Evolutionary conservation across 2,113 vertebrate genomes (phyloP).

Genomic region (Oxyura jamaicensis): DNA sequence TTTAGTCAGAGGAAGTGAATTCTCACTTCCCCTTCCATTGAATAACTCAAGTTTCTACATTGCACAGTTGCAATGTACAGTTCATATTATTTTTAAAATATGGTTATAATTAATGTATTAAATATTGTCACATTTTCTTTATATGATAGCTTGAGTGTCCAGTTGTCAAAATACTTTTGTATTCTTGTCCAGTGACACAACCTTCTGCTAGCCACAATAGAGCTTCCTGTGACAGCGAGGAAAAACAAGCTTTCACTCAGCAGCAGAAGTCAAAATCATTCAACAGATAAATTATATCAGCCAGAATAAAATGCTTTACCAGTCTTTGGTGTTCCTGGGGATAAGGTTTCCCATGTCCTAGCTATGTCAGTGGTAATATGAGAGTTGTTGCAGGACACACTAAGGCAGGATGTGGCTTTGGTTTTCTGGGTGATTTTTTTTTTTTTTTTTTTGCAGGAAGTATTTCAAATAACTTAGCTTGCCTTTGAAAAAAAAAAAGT

Average conservation of each 20-base stretch:
- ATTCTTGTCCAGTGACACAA: background rate
- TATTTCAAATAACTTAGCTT: background rate
- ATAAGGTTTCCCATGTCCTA: background rate
- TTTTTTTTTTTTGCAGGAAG: background rate
- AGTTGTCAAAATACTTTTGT: background rate
- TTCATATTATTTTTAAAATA: conserved; percentile 20
- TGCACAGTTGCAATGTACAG: background rate
- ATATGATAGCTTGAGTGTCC: background rate
- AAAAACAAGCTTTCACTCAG: background rate
- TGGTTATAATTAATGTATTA: background rate
- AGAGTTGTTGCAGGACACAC: background rate
- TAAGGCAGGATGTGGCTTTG: background rate
- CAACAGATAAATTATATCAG: background rate
- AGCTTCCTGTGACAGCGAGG: background rate
- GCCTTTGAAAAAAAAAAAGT: background rate
- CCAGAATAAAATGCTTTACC: background rate
- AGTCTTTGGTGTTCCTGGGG: background rate
- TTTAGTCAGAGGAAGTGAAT: conserved; percentile 19
- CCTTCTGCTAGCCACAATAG: background rate
- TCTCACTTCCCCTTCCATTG: conserved; percentile 7
- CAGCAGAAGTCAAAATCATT: background rate
- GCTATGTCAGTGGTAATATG: background rate
- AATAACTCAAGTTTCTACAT: background rate
- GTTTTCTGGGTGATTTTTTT: background rate
- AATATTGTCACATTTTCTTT: background rate